Evolutionary conservation across 2,888 invertebrate species (phyloP).

Genomic region (Pinctada fucata): DNA sequence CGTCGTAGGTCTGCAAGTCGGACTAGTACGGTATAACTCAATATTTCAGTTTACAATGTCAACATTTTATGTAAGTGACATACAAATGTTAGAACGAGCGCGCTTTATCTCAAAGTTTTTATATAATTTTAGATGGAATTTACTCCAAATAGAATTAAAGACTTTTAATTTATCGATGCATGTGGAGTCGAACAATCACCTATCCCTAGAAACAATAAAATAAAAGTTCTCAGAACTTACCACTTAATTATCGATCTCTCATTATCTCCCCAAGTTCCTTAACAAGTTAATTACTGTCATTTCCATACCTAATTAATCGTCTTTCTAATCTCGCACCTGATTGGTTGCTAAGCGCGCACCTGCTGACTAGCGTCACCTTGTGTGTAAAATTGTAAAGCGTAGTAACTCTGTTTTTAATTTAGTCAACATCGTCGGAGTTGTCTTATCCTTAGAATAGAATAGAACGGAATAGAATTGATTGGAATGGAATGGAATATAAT

Average conservation of each 20-base stretch:
- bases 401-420: background rate
- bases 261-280: background rate
- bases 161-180: no score
- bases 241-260: background rate
- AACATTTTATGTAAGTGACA: no score
- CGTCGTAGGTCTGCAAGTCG: no score
- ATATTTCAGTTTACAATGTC: no score
- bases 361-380: conserved; percentile 5
- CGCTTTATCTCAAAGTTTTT: no score
- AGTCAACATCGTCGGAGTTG: background rate
- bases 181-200: no score
- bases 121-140: no score
- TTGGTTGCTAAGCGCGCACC: conserved; percentile 49
- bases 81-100: no score
- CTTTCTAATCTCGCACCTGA: conserved; percentile 24
- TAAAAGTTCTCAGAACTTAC: background rate
- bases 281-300: conserved; percentile 16
- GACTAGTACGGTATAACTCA: no score
- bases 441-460: background rate
- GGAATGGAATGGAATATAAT: no score
- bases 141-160: no score
- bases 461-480: background rate
- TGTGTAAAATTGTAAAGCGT: background rate
- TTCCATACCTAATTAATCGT: conserved; percentile 12
- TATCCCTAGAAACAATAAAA: no score